Evolutionary conservation across 2,888 invertebrate species (phyloP), one percentile per base, ranked within the genome.

Genomic region (Caprella mutica): DNA sequence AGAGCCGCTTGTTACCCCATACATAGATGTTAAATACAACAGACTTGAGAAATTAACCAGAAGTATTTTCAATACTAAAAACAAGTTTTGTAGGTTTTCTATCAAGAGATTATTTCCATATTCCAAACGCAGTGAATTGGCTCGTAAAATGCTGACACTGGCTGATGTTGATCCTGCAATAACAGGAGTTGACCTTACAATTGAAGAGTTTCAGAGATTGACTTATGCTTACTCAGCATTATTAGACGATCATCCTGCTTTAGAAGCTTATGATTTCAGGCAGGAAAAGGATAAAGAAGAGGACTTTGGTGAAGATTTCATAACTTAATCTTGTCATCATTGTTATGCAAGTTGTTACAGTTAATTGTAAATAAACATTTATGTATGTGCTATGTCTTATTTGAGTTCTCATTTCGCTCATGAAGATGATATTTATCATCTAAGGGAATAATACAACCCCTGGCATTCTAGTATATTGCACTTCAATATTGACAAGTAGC

Each of bases 1-100:
- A 48, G 79, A 81, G 17, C 97, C 98, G 1, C 72, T 84, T 8
- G 80, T 81, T 66, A 72, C 77, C 46, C 94, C 97, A 0, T 76
- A 81, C 23, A 85, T 88, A 14, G 60, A 61, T 58, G 76, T 86
- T 35, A 85, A 90, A 0, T 98, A 94, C 71, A 75, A 80, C 67
- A 71, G 89, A 59, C 84, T 94, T 17, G 93, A 97, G 70, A 96
- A 92, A 75, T 83, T 99, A 9, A 76, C 85, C 0, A 77, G 92
- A 0, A 84, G 85, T 68, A 77, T 92, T 65, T 98, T 97, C 72
- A 82, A 82, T 67, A 86, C 85, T 80, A 79, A 93, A 27, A 87
- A 89, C 70, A 96, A 96, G 71, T 84, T 55, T 14, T 59, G 57
- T 44, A 54, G 54, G 29, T 46, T 38, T 17, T 55, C 56, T n/a